Conservation (phyloP, 2,113 vertebrate genomes). For the Arizona elegans region DNA sequence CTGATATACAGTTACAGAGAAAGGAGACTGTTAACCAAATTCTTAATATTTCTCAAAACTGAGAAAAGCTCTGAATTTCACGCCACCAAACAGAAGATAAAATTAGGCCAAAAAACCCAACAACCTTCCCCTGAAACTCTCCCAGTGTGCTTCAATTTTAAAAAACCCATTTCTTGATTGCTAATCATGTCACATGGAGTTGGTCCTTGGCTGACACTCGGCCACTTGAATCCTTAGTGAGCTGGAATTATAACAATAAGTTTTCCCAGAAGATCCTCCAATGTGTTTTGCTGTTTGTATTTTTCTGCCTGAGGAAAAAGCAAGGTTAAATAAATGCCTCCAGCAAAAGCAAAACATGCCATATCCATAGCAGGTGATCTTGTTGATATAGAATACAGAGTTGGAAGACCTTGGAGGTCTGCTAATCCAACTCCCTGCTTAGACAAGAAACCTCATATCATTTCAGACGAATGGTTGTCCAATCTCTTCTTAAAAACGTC, state of each 20-base stretch:
- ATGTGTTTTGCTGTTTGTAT: background rate
- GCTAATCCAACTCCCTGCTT: background rate
- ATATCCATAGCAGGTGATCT: background rate
- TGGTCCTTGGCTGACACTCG: background rate
- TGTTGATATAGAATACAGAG: background rate
- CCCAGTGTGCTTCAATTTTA: background rate
- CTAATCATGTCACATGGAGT: background rate
- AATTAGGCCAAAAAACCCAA: background rate
- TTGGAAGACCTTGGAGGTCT: background rate
- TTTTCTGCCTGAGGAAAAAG: background rate
- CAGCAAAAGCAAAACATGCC: background rate
- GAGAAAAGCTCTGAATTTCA: background rate
- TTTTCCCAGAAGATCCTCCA: background rate
- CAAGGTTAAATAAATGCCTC: background rate
- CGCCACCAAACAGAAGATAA: background rate
- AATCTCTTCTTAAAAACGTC: background rate
- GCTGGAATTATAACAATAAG: background rate
- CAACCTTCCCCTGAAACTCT: background rate
- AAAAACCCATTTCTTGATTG: background rate
- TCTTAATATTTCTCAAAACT: background rate
- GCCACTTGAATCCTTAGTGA: background rate
- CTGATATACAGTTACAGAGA: background rate
- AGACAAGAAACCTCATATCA: background rate
- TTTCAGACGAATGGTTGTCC: background rate
- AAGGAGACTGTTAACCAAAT: background rate